Evolutionary conservation across 2,888 invertebrate genomes (phyloP).

Genomic region (Andrena trimmerana): DNA sequence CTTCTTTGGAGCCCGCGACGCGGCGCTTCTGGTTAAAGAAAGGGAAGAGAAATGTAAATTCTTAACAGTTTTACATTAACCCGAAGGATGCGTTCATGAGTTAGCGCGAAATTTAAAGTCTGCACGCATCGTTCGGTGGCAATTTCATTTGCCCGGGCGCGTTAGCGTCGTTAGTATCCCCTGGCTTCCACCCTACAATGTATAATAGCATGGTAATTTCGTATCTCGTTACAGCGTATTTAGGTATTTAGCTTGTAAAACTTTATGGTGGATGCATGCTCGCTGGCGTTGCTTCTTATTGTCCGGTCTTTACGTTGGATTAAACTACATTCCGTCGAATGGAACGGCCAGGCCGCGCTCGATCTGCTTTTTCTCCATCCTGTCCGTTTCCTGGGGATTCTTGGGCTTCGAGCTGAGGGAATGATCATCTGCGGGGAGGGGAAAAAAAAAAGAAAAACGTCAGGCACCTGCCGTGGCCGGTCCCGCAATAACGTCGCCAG

Average conservation of each 20-base stretch:
- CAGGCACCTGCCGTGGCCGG: constrained; percentile 35
- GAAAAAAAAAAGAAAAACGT: background rate
- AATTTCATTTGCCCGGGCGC: background rate
- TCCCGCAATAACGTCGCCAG: constrained; percentile 17
- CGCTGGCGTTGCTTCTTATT: background rate
- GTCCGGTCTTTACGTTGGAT: constrained; percentile 5
- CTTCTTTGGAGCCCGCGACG: too few relatives aligned
- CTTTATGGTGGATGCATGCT: background rate
- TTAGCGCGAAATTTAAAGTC: constrained; percentile 10
- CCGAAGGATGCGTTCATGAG: background rate
- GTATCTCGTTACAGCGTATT: constrained; percentile 14
- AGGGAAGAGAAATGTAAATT: constrained; percentile 10
- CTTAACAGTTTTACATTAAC: background rate
- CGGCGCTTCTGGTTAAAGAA: background rate
- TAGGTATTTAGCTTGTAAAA: constrained; percentile 13
- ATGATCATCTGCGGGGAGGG: background rate
- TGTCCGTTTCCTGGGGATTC: constrained; percentile 27
- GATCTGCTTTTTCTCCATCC: constrained; percentile 25
- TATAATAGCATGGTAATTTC: constrained; percentile 23
- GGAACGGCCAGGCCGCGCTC: background rate
- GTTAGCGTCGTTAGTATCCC: background rate
- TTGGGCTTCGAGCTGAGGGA: background rate
- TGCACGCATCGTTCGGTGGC: constrained; percentile 9
- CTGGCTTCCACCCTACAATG: background rate
- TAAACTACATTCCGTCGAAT: constrained; percentile 25